Conservation (phyloP, 1,140 invertebrate species). For the Dendroctonus ponderosae region DNA sequence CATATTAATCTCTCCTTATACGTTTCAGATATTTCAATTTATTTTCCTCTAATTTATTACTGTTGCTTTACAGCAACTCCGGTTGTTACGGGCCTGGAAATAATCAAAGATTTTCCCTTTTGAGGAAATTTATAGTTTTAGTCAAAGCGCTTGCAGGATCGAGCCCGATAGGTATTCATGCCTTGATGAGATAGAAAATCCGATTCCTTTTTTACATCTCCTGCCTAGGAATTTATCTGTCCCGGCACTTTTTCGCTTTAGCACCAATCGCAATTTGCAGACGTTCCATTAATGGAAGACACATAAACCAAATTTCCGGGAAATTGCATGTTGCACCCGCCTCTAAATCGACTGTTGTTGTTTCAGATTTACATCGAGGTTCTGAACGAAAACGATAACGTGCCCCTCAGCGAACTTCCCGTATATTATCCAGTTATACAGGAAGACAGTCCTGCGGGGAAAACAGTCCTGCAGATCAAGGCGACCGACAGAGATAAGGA, state of each 20-base stretch:
- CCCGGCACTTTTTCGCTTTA: not conserved
- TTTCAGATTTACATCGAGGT: slow-evolving; percentile 84
- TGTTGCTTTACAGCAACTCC: too few relatives aligned
- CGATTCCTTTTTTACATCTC: slow-evolving; percentile 13
- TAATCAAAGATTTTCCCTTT: not conserved
- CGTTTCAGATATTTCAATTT: too few relatives aligned
- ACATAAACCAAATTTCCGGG: too few relatives aligned
- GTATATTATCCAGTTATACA: slow-evolving; percentile 79
- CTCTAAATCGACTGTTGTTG: not conserved
- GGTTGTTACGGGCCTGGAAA: slow-evolving; percentile 5
- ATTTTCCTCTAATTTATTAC: too few relatives aligned
- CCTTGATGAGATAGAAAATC: slow-evolving; percentile 18
- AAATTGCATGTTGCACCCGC: not conserved
- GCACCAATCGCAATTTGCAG: too few relatives aligned
- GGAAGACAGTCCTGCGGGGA: slow-evolving; percentile 79
- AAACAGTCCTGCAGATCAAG: slow-evolving; percentile 71
- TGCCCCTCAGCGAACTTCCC: slow-evolving; percentile 80
- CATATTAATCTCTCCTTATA: too few relatives aligned
- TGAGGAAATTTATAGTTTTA: slow-evolving; percentile 17
- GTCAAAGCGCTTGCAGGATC: slow-evolving; percentile 11
- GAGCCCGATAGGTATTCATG: slow-evolving; percentile 12
- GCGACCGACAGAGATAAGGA: slow-evolving; percentile 79
- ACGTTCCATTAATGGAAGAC: too few relatives aligned
- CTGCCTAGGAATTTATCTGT: not conserved
- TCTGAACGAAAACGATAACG: slow-evolving; percentile 90